These are phyloP conservation scores for Lepidochitona cinerea DNA, from an alignment of 2,888 invertebrate genomes.

Conservation along the genomic window DNA sequence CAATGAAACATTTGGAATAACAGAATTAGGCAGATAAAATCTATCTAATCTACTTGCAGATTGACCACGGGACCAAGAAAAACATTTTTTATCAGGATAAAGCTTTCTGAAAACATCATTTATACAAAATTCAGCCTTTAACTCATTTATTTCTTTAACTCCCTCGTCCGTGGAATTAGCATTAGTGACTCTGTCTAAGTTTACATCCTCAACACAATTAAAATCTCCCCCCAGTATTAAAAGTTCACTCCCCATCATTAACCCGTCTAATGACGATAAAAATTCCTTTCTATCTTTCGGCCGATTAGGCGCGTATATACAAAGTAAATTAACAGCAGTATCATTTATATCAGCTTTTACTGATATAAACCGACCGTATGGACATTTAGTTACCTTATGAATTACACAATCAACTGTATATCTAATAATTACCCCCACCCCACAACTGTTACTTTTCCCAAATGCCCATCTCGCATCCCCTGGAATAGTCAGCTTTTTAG, in stretches of 20 bases:
- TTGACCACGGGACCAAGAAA: neutral
- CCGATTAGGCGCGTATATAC: neutral
- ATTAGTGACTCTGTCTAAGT: neutral
- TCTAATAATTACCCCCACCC: neutral
- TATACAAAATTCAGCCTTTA: neutral
- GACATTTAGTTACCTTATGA: neutral
- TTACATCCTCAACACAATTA: slow-evolving; percentile 9
- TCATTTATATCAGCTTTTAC: neutral
- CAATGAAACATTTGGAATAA: neutral
- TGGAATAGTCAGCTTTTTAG: neutral
- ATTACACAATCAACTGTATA: neutral
- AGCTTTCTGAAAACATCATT: neutral
- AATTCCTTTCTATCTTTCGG: neutral
- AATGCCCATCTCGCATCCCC: neutral
- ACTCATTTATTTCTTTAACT: neutral
- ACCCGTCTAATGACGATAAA: neutral
- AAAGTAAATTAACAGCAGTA: neutral
- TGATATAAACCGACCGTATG: neutral
- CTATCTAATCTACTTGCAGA: neutral
- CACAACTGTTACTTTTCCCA: neutral
- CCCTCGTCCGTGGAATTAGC: neutral
- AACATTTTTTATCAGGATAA: neutral
- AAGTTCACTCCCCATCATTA: neutral
- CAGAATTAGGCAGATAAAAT: neutral
- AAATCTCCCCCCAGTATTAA: neutral